Percentiles rank a stretch among this genome's conserved stretches.
Conservation (phyloP, 2,888 invertebrate genomes). For the Onchidella celtica region DNA sequence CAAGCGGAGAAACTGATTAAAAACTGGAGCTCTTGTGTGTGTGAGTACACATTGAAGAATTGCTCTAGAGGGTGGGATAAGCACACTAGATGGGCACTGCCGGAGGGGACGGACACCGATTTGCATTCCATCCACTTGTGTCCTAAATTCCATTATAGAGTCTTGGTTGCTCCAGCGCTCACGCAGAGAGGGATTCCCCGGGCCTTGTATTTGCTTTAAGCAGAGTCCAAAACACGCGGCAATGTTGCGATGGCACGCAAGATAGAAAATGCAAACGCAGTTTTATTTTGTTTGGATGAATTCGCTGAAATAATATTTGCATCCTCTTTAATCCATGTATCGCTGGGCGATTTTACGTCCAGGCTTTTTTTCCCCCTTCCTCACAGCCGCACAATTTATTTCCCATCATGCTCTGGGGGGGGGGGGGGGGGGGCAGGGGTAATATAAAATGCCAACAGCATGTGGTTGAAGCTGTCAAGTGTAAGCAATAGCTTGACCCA, state of each 20-base stretch:
- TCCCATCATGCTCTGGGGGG: neutral
- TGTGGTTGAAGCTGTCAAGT: neutral
- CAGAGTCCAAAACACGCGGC: neutral
- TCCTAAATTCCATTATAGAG: conserved; percentile 12
- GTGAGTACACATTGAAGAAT: neutral
- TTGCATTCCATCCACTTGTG: conserved; percentile 31
- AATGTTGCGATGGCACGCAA: neutral
- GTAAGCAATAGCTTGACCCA: neutral
- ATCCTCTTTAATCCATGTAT: conserved; percentile 12
- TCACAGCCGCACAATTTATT: conserved; percentile 1
- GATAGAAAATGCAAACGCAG: neutral
- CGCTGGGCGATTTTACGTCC: neutral
- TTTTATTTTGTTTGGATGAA: conserved; percentile 23
- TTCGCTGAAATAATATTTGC: conserved; percentile 22
- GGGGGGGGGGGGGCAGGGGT: neutral
- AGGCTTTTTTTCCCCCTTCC: neutral
- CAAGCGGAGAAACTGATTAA: neutral
- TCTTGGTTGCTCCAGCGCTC: neutral
- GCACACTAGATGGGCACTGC: conserved; percentile 19
- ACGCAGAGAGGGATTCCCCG: neutral
- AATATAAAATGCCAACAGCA: neutral
- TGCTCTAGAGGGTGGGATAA: neutral
- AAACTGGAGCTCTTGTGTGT: neutral
- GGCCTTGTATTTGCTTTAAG: neutral
- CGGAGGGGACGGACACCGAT: neutral